Conservation (phyloP, 2,797 vertebrate genomes). For the Tragelaphus eurycerus region DNA sequence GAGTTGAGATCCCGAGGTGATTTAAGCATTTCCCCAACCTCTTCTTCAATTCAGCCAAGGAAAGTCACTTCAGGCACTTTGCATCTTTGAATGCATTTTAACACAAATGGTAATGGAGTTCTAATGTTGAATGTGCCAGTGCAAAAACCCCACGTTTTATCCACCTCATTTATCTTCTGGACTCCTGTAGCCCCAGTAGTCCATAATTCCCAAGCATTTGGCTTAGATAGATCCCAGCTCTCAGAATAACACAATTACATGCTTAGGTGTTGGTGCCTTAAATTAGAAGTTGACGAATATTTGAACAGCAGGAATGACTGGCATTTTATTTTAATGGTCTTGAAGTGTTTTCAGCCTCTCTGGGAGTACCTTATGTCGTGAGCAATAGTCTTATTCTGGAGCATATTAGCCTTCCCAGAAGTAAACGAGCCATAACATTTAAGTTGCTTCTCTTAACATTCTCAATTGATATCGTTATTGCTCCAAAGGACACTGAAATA, state of each 20-base stretch:
- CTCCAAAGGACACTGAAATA: conserved; percentile 79
- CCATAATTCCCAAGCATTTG: conserved; percentile 56
- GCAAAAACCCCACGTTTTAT: conserved; percentile 60
- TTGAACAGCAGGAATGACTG: conserved; percentile 73
- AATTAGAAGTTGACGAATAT: conserved; percentile 78
- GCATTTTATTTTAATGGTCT: conserved; percentile 82
- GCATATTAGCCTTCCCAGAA: conserved; percentile 75
- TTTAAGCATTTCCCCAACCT: conserved; percentile 51
- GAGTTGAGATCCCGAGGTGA: neutral
- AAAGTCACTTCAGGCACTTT: conserved; percentile 18
- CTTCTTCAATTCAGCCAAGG: conserved; percentile 7
- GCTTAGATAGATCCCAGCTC: conserved; percentile 64
- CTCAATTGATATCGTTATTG: conserved; percentile 77
- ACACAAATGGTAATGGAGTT: conserved; percentile 41
- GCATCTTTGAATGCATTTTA: conserved; percentile 55
- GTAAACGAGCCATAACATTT: conserved; percentile 80
- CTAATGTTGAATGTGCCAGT: conserved; percentile 15
- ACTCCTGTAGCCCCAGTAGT: conserved; percentile 41
- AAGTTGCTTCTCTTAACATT: conserved; percentile 75
- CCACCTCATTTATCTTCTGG: conserved; percentile 64
- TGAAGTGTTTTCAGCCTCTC: conserved; percentile 72
- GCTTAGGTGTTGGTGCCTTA: conserved; percentile 71
- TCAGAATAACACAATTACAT: conserved; percentile 75
- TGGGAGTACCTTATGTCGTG: conserved; percentile 73
- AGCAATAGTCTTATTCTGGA: conserved; percentile 71